phyloP scores from a whole-genome alignment of 2,113 vertebrate species.

The Cyphomyrus discorhynchus region DNA sequence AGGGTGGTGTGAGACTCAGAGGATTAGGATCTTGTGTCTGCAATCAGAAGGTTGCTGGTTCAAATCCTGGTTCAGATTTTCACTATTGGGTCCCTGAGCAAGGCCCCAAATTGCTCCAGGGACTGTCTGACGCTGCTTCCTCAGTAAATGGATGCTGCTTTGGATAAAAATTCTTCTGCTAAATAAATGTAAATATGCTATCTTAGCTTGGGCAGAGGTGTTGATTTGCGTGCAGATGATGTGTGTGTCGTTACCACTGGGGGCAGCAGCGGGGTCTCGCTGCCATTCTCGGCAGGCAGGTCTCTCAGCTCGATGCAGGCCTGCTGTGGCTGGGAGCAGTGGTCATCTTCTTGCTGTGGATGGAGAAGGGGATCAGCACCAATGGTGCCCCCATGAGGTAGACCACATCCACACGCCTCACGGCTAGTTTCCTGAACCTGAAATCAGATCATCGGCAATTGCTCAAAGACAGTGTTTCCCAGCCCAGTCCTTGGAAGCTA shows the following conservation, averaged over 20 bases:
- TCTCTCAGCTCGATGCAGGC: slow-evolving; percentile 20
- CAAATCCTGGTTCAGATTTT: background rate
- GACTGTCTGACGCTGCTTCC: background rate
- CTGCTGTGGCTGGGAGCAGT: slow-evolving; percentile 6
- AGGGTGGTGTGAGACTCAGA: background rate
- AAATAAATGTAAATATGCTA: background rate
- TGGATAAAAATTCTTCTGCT: background rate
- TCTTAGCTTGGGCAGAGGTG: background rate
- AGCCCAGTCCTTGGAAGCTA: background rate
- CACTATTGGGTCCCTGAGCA: background rate
- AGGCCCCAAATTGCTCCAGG: background rate
- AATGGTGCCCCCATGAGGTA: background rate
- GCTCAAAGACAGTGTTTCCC: background rate
- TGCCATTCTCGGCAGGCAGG: slow-evolving; percentile 22
- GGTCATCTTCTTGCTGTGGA: background rate
- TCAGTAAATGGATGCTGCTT: background rate
- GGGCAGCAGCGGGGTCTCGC: slow-evolving; percentile 27
- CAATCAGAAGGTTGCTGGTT: background rate
- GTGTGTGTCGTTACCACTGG: slow-evolving; percentile 23
- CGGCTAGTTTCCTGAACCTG: background rate
- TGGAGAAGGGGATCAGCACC: background rate
- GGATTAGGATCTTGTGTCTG: background rate
- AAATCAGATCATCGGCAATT: background rate
- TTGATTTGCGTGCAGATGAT: background rate
- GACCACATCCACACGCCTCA: background rate